Base-by-base conservation (phyloP, 1,140 invertebrate species). In the Diachasma alloeum region DNA sequence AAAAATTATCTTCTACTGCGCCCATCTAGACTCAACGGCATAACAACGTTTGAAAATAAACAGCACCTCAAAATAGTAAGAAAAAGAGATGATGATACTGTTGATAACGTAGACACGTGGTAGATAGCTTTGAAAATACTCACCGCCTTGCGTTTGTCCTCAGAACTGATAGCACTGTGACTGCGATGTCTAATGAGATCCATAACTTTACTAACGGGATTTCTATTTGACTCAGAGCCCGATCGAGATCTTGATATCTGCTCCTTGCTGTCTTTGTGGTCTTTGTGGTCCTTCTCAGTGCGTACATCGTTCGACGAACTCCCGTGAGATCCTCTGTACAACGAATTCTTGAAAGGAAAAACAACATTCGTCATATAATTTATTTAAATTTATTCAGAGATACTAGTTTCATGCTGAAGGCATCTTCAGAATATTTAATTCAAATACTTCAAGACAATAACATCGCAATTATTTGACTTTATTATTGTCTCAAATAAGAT, bases 171-270 rank as follows among this genome's bases (percentile, higher is more conserved):
- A 67, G 92, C 92, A 81, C 93, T 93, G 80, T 94, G 94, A 72
- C 95, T 94, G 78, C 95, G 91, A 83, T 95, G 93, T 56, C 96
- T 91, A 85, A 97, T 97, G 80, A 97, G 93, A 87, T 97, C 95
- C 92, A 97, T 97, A 53, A 97, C 95, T 91, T 96, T 97, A 74
- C 93, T 94, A 86, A 96, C 95, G 9, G 95, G 93, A 81, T 94
- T 95, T 78, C 91, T 87, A 70, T 85, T 87, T 37, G 88, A 89
- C 46, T 91, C 91, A 4, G 91, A 91, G 11, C 91, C 90, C 19
- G 91, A 89, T 76, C 91, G 83, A 9, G 91, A 91, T 77, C 91
- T 80, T 44, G 80, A 81, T 74, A 80, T 78, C n/a, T 82, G 83
- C 24, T 86, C 87, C 66, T 83, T 87, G 13, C 77, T 68, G n/a